phyloP scores from a whole-genome alignment of 2,113 vertebrate genomes.

The Amazona guildingii region DNA sequence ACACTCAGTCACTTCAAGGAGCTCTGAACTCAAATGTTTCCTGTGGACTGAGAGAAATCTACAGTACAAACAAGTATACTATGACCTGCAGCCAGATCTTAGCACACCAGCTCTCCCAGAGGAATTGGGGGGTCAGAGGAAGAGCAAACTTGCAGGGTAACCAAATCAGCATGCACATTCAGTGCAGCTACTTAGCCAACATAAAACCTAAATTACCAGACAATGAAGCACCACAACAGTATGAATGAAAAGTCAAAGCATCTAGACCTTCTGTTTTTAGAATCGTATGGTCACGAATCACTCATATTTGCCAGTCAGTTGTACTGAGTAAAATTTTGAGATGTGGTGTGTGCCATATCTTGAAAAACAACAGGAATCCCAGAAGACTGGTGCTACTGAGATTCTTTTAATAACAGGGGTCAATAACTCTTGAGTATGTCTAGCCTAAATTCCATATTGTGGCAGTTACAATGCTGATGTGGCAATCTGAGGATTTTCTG shows the following conservation, averaged over 20 bases:
- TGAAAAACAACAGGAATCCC: not conserved
- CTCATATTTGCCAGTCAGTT: not conserved
- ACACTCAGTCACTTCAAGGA: not conserved
- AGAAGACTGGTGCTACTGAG: not conserved
- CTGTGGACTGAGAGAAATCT: not conserved
- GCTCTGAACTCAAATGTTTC: not conserved
- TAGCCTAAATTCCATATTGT: not conserved
- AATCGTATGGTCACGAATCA: not conserved
- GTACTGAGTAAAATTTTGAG: not conserved
- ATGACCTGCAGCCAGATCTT: not conserved
- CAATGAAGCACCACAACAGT: not conserved
- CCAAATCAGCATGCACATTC: accelerated
- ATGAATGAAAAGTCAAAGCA: not conserved
- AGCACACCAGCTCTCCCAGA: not conserved
- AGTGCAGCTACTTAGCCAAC: not conserved
- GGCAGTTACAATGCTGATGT: not conserved
- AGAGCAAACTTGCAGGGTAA: not conserved
- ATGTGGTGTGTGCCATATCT: accelerated
- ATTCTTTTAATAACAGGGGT: not conserved
- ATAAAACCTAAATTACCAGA: not conserved
- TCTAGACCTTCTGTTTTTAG: not conserved
- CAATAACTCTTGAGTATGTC: not conserved
- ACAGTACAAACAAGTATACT: not conserved
- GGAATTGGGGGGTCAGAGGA: not conserved
- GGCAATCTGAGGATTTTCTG: not conserved